These are phyloP conservation scores for Drosophila ogumai DNA, from an alignment of 1,140 invertebrate genomes.

Conservation along the genomic window DNA sequence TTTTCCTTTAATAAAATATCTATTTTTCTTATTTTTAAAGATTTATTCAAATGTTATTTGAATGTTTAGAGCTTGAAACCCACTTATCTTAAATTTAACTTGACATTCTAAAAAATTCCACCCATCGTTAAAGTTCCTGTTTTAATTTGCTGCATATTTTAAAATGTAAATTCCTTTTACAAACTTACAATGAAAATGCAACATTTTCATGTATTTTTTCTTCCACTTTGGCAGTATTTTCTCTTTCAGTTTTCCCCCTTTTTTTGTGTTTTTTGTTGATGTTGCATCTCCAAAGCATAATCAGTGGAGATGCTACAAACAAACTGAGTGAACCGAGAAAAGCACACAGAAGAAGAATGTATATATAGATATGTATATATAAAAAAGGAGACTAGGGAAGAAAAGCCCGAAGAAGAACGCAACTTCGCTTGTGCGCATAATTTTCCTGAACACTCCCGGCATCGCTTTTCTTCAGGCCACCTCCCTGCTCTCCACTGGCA, in stretches of 20 bases:
- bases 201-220: conserved; percentile 58
- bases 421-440: conserved; percentile 75
- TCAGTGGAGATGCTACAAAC: conserved; percentile 62
- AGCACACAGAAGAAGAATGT: conserved; percentile 29
- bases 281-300: conserved; percentile 45
- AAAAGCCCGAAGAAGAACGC: conserved; percentile 47
- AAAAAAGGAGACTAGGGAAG: conserved; percentile 11
- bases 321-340: conserved; percentile 51
- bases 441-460: conserved; percentile 67
- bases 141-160: conserved; percentile 79
- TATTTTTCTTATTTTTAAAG: background rate
- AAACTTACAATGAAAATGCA: conserved; percentile 63
- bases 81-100: conserved; percentile 3
- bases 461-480: conserved; percentile 22
- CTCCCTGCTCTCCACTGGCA: background rate
- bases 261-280: background rate
- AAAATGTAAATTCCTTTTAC: conserved; percentile 66
- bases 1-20: background rate
- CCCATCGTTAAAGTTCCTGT: conserved; percentile 56
- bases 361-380: conserved; percentile 1
- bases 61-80: background rate
- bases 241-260: conserved; percentile 15
- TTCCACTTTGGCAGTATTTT: conserved; percentile 25
- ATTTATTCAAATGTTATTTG: background rate
- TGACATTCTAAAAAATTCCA: conserved; percentile 30